Base-by-base conservation (phyloP, 2,113 vertebrate species). In the Scatophagus argus region DNA sequence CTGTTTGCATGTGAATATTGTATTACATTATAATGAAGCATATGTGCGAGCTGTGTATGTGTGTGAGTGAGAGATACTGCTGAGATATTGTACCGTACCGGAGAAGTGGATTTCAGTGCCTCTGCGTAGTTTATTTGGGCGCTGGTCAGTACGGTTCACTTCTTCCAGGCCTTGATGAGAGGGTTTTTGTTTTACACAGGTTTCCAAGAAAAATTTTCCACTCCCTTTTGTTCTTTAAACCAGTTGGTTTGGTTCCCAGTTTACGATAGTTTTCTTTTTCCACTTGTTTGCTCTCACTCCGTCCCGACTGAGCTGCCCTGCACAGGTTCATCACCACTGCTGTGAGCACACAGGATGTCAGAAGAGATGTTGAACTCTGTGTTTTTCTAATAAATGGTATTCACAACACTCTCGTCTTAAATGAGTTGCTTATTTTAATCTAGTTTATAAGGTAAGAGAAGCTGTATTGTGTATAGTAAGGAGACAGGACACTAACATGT, bases 361-460 rank as follows among this genome's bases (percentile, higher is more conserved):
- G 55, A 58, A 51, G 27, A 83, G 58, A 84, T 58, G 68, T 54
- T 2, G 19, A 61, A 83, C 67, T 62, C 41, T 46, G 29, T 55
- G 9, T 63, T 85, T 87, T 90, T 84, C 0, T 75, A 90, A 90
- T 91, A 90, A 91, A 82, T 39, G n/a, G 8, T 56, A 68, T 87
- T 84, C 79, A 80, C 84, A 77, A 77, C n/a, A 47, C 12, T 49
- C 4, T 56, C 1, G 1, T 29, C 19, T 49, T 1, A 0, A 6
- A 34, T 58, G 31, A 58, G 1, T 13, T 1, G 12, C n/a, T 19
- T 68, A 8, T 64, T 67, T 47, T n/a, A 21, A 41, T 3, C 2
- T 6, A 10, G 21, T 61, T 60, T 23, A 19, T 7, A 0, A 13
- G 8, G n/a, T 5, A 27, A 25, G 23, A 64, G 3, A 21, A 38